Base-by-base conservation (phyloP, 1,140 invertebrate species). In the Galleria mellonella region DNA sequence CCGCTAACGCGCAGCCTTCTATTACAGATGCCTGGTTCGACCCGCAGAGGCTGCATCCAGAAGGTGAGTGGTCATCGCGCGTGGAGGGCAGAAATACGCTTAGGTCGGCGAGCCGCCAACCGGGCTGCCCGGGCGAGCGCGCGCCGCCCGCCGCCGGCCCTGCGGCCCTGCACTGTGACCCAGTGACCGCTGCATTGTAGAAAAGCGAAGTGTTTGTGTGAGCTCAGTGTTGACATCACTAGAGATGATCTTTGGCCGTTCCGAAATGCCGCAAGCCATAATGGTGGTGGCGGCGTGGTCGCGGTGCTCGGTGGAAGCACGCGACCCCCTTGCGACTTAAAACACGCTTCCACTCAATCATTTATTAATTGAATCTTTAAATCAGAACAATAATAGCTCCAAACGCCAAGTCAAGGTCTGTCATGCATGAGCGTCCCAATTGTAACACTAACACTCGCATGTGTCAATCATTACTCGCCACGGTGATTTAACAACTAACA, bases 11-110 rank as follows among this genome's bases (percentile, higher is more conserved):
- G 67, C 76, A 63, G 74, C 72, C 75, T 84, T 89, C 89, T 87
- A 89, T 94, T 93, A 68, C 93, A 95, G 94, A 94, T 91, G 92
- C 93, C 88, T 95, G 94, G 94, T 95, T 96, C 89, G 94, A 94
- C 79, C 93, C 94, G 66, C 92, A 93, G 86, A 91, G 92, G 87
- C 91, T 96, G 81, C 92, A 95, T 88, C 94, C 94, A 61, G 90
- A 91, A 92, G 94, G 94, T 96, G 92, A 93, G 92, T 88, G 67
- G 47, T 60, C 51, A 46, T 23, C 41, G 46, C 12, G 41, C 43
- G 45, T 46, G 52, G 54, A 32, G 55, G 57, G 62, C 62, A 60
- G 62, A 70, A 58, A 66, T 63, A 66, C 55, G 54, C 54, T 46
- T 60, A 62, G 60, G 55, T 62, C 38, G 63, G 62, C 63, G 57